Evolutionary conservation across 2,888 invertebrate species (phyloP).

Genomic region (Brassicogethes aeneus): DNA sequence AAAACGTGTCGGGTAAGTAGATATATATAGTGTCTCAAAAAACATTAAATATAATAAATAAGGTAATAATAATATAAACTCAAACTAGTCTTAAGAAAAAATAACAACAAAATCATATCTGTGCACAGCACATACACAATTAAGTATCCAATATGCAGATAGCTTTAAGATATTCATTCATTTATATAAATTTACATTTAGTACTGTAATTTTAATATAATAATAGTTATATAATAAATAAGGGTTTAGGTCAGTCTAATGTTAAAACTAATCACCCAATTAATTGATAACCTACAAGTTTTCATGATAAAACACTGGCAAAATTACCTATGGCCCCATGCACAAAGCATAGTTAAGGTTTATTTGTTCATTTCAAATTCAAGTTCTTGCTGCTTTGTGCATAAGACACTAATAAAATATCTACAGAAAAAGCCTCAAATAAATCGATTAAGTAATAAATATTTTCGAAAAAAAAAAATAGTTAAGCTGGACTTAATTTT

Average conservation of each 20-base stretch:
- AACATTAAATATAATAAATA: slow-evolving; percentile 1
- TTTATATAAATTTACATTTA: neutral
- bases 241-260: neutral
- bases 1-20: slow-evolving; percentile 12
- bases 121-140: neutral
- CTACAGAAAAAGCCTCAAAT: no score
- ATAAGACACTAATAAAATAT: no score
- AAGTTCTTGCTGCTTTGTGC: no score
- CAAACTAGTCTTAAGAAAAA: neutral
- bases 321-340: no score
- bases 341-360: no score
- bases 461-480: neutral
- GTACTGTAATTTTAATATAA: no score
- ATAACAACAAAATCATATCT: neutral
- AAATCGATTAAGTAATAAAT: no score
- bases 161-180: neutral
- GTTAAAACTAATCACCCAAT: neutral
- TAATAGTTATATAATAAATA: neutral
- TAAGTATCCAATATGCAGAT: neutral
- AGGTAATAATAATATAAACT: neutral
- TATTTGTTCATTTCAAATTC: no score
- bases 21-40: neutral
- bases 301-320: no score
- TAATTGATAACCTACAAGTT: no score
- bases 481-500: neutral